Evolutionary conservation across 2,888 invertebrate genomes (phyloP), one percentile per base, ranked within the genome.

Genomic region (Eulithis testata): DNA sequence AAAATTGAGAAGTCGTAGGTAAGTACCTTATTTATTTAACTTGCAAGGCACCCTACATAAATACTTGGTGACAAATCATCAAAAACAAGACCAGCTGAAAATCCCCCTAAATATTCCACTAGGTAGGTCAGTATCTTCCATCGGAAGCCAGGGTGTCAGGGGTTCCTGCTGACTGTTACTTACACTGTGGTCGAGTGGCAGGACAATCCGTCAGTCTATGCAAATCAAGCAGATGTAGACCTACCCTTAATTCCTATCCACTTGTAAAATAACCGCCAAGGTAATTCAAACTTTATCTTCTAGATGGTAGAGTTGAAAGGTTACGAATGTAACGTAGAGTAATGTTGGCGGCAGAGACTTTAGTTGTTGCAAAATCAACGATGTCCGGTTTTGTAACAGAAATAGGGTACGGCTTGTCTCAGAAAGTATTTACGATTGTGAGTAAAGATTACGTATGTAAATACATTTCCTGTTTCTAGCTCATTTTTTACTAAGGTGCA

Each of bases 201-300:
- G 86, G 76, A 86, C 88, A 87, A 88, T 88, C 86, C 83, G 85
- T 88, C 87, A 85, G 65, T 72, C 76, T 79, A 88, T 88, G 88
- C 83, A 82, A 88, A 88, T 86, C 68, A 63, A 67, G 85, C 88
- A 88, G 87, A 85, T 88, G 88, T 81, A 70, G 57, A 52, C 43
- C 40, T 47, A 68, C 73, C 75, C 63, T 70, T 4, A 44, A 56
- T 49, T 27, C 37, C 56, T 27, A 56, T 58, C 3, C 21, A 50
- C 40, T 14, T 8, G 11, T 4, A 14, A 58, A 51, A 47, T 1
- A 8, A 0, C 6, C 27, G 11, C 21, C 31, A 63, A 21, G 37
- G 50, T 0, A 73, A 57, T 65, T 54, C 72, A 3, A 60, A 63
- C 73, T 60, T 36, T 76, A 62, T 8, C 0, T 0, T 8, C 0